Conservation (phyloP, 2,888 invertebrate genomes). For the Homarus gammarus region DNA sequence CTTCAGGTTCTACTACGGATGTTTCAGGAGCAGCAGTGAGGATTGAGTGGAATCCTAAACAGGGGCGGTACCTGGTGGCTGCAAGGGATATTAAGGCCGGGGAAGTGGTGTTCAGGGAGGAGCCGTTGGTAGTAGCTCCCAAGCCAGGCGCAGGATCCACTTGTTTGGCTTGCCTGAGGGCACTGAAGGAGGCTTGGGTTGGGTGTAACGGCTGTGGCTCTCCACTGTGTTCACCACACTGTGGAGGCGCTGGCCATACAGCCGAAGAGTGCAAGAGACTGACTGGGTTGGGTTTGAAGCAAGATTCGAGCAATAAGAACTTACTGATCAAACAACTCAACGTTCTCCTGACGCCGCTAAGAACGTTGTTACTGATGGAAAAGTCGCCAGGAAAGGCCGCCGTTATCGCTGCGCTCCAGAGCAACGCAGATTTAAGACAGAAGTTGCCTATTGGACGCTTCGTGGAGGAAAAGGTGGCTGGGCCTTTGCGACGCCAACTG, state of each 20-base stretch:
- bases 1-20: background rate
- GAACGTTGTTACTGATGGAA: conserved; percentile 46
- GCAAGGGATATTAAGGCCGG: conserved; percentile 63
- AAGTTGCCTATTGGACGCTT: conserved; percentile 52
- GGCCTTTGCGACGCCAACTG: background rate
- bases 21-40: background rate
- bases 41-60: conserved; percentile 9
- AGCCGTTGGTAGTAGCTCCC: conserved; percentile 65
- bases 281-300: conserved; percentile 1
- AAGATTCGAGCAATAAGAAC: background rate
- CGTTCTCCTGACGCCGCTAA: conserved; percentile 55
- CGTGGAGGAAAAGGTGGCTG: conserved; percentile 44
- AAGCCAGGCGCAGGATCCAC: conserved; percentile 36
- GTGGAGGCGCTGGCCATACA: conserved; percentile 43
- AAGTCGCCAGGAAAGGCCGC: background rate
- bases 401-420: conserved; percentile 62
- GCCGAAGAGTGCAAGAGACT: conserved; percentile 52
- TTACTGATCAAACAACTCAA: conserved; percentile 48
- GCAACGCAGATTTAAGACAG: conserved; percentile 40
- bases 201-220: conserved; percentile 59
- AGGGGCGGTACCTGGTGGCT: conserved; percentile 66
- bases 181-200: conserved; percentile 25
- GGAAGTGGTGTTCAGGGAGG: conserved; percentile 64
- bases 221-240: conserved; percentile 51
- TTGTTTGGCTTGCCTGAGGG: conserved; percentile 64